A percentile compares a stretch with the other conserved stretches of the same genome.
These are phyloP conservation scores for Lagopus muta DNA, from an alignment of 2,113 vertebrate species.

Conservation along the genomic window DNA sequence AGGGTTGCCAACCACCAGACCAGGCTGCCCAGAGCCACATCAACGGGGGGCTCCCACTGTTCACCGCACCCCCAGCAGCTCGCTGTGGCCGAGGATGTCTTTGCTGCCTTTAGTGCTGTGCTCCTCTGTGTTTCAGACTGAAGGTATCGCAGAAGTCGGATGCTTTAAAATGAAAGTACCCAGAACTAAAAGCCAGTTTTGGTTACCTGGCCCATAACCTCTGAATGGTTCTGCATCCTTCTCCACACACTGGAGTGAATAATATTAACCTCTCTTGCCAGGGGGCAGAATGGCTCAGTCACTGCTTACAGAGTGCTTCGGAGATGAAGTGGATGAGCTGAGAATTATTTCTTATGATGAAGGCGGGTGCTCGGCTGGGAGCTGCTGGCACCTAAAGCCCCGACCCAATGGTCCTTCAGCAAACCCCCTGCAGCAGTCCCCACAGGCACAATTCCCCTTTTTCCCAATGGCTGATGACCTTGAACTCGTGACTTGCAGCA, in stretches of 20 bases:
- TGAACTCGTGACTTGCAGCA: fast-evolving
- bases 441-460: neutral
- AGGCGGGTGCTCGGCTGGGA: fast-evolving
- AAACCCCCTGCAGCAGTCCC: neutral
- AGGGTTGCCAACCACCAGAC: too few relatives aligned
- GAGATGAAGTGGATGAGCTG: neutral
- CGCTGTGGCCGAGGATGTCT: fast-evolving
- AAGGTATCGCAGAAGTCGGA: neutral
- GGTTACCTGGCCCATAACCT: conserved; percentile 50
- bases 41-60: too few relatives aligned
- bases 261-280: conserved; percentile 29
- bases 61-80: fast-evolving
- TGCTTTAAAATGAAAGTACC: conserved; percentile 29
- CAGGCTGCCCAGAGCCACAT: too few relatives aligned
- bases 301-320: neutral
- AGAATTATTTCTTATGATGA: neutral
- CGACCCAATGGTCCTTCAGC: neutral
- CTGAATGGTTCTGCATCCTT: neutral
- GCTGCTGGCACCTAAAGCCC: neutral
- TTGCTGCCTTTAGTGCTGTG: neutral
- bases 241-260: conserved; percentile 10
- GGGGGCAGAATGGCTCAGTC: conserved; percentile 18
- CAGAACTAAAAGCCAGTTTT: conserved; percentile 54
- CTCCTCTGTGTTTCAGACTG: neutral
- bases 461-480: neutral